phyloP scores from a whole-genome alignment of 92 coral and sea anemone genomes.

The Scolanthus callimorphus region DNA sequence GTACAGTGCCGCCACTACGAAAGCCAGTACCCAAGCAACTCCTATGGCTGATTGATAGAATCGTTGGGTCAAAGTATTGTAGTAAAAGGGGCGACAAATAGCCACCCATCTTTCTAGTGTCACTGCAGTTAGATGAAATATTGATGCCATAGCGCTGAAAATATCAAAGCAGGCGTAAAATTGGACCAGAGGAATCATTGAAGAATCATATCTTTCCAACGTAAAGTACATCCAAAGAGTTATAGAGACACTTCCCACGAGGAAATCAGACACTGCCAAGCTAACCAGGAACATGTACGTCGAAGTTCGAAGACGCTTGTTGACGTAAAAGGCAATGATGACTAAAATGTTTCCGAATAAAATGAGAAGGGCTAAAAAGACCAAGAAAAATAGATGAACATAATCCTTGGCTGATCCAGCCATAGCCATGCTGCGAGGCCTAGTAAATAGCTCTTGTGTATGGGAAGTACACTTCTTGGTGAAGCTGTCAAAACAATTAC shows the following conservation, averaged over 20 bases:
- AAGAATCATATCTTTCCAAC: background rate
- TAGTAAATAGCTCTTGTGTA: background rate
- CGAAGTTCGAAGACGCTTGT: constrained; percentile 68
- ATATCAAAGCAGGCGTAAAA: constrained; percentile 75
- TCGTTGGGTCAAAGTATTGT: constrained; percentile 50
- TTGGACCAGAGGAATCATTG: constrained; percentile 7
- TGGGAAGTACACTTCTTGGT: background rate
- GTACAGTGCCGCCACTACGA: constrained; percentile 50
- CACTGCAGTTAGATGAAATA: constrained; percentile 76
- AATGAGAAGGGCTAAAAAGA: constrained; percentile 42
- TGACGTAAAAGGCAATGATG: constrained; percentile 54
- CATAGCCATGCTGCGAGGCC: background rate
- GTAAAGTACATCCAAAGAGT: constrained; percentile 67
- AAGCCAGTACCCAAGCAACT: constrained; percentile 76
- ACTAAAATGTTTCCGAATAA: constrained; percentile 64
- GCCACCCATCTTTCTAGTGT: constrained; percentile 90
- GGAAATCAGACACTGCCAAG: constrained; percentile 70
- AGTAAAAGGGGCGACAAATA: constrained; percentile 79
- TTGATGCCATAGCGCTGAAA: constrained; percentile 92
- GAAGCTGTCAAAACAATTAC: background rate
- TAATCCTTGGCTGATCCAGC: background rate
- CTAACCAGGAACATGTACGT: constrained; percentile 75
- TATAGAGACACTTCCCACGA: constrained; percentile 72
- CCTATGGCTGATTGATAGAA: constrained; percentile 53
- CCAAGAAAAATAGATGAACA: constrained; percentile 38